These are phyloP conservation scores for Pseudomyrmex dendroicus DNA, from an alignment of 1,140 invertebrate species.

Conservation along the genomic window DNA sequence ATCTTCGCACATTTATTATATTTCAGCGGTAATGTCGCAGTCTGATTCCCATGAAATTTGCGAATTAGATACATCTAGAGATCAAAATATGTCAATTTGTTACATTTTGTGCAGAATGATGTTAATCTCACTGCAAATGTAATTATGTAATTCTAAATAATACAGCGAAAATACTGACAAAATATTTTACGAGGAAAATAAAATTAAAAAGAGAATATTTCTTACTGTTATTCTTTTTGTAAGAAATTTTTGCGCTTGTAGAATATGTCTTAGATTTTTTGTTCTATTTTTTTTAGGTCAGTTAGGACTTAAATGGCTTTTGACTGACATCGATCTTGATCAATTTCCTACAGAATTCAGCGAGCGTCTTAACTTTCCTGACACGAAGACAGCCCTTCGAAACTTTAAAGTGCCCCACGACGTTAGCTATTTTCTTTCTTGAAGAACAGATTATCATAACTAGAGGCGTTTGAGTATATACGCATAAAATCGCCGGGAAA, in stretches of 20 bases:
- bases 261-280: not conserved
- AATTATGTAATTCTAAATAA: no score
- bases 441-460: constrained; percentile 42
- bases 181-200: no score
- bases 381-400: constrained; percentile 31
- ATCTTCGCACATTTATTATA: no score
- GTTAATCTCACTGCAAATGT: no score
- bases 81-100: no score
- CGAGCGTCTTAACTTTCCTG: constrained; percentile 23
- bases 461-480: constrained; percentile 14
- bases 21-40: no score
- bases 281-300: no score
- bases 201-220: no score
- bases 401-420: constrained; percentile 26
- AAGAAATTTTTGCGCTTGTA: not conserved
- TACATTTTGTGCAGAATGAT: no score
- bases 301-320: constrained; percentile 1
- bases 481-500: constrained; percentile 37
- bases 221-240: not conserved
- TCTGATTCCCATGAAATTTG: no score
- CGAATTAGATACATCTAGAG: no score
- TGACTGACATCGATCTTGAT: constrained; percentile 51
- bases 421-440: constrained; percentile 31
- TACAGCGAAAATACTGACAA: no score
- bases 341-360: constrained; percentile 30